Percentiles rank a stretch among this genome's conserved stretches.
These are phyloP conservation scores for Ptychadena robeensis DNA, from an alignment of 2,797 vertebrate genomes.

Conservation along the genomic window DNA sequence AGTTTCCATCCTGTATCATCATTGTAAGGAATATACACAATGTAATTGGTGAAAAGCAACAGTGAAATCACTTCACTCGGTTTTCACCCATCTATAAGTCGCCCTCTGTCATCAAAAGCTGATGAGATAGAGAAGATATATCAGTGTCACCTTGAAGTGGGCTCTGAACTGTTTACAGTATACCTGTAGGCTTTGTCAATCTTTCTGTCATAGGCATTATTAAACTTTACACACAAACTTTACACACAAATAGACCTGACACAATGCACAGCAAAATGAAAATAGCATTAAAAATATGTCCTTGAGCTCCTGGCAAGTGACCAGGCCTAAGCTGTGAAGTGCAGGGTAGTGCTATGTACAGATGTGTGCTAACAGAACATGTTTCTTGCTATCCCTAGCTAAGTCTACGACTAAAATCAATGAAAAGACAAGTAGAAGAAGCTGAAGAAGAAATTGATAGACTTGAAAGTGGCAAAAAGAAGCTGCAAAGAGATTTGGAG, in stretches of 20 bases:
- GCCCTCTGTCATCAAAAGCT: not conserved
- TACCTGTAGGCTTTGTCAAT: not conserved
- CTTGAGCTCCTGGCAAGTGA: no score
- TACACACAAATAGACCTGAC: not conserved
- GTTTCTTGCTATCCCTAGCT: conserved; percentile 72
- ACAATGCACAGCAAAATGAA: no score
- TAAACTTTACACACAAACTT: not conserved
- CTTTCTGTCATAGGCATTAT: not conserved
- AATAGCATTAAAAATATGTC: no score
- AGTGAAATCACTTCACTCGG: no score
- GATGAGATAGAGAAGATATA: not conserved
- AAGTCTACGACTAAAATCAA: conserved; percentile 91
- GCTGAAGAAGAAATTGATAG: conserved; percentile 96
- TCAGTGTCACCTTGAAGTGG: not conserved
- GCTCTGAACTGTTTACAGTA: not conserved
- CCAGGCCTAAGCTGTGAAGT: not conserved
- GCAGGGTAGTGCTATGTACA: not conserved
- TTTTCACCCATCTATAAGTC: no score
- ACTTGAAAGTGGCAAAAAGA: conserved; percentile 92
- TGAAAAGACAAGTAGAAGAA: conserved; percentile 95
- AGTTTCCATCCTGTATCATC: no score
- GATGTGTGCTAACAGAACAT: not conserved
- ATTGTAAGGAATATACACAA: no score
- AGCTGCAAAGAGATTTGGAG: conserved; percentile 94
- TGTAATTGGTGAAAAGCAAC: no score